Evolutionary conservation across 2,888 invertebrate species (phyloP).

Genomic region (Megaustenia siamemsis): DNA sequence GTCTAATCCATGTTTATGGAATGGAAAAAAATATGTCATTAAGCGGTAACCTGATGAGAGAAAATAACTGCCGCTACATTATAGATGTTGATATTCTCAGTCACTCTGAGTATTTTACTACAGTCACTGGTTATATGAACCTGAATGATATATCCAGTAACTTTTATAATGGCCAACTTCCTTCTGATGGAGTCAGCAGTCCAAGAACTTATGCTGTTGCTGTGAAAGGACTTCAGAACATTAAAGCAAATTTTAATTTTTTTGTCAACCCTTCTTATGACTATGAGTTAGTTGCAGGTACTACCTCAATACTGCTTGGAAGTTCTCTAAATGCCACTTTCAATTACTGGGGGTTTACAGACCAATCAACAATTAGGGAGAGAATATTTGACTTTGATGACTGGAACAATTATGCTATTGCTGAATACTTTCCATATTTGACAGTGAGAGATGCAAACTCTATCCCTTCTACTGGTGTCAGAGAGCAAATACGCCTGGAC

Average conservation of each 20-base stretch:
- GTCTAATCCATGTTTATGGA: conserved; percentile 83
- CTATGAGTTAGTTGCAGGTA: conserved; percentile 94
- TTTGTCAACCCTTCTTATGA: conserved; percentile 85
- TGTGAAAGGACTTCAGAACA: conserved; percentile 95
- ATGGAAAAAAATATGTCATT: conserved; percentile 97
- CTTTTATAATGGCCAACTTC: conserved; percentile 55
- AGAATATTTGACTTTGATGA: conserved; percentile 98
- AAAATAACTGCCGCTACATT: conserved; percentile 90
- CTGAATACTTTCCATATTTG: conserved; percentile 92
- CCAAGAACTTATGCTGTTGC: conserved; percentile 87
- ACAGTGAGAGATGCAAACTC: conserved; percentile 81
- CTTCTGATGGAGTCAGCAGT: conserved; percentile 62
- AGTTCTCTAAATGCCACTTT: conserved; percentile 92
- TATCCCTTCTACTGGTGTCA: conserved; percentile 65
- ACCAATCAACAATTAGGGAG: conserved; percentile 87
- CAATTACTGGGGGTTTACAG: conserved; percentile 97
- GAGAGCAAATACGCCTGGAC: conserved; percentile 65
- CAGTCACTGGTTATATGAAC: conserved; percentile 85
- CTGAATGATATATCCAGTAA: conserved; percentile 72
- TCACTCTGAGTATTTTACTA: conserved; percentile 89
- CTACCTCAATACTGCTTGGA: conserved; percentile 90
- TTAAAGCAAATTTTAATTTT: conserved; percentile 92
- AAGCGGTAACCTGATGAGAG: conserved; percentile 88
- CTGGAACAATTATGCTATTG: conserved; percentile 98
- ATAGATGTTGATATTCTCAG: conserved; percentile 93